These are phyloP conservation scores for Trachurus trachurus DNA, from an alignment of 2,797 vertebrate species.

Conservation along the genomic window DNA sequence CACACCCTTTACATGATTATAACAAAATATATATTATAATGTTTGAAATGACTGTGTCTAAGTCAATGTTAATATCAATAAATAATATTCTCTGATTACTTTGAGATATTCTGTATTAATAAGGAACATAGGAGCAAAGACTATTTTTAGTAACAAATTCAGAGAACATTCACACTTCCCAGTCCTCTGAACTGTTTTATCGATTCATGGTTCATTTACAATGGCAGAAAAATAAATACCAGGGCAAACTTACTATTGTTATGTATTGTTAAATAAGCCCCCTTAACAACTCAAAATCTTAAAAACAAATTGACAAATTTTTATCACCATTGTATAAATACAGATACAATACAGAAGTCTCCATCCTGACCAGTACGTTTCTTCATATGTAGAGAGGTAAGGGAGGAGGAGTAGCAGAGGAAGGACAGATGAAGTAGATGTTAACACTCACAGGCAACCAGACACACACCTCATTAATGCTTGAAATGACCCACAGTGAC, in stretches of 20 bases:
- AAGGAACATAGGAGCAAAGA: neutral
- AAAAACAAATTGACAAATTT: neutral
- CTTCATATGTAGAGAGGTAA: neutral
- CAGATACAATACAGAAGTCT: neutral
- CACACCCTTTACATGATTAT: too few relatives aligned
- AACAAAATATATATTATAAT: too few relatives aligned
- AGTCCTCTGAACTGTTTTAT: neutral
- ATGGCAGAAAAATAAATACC: neutral
- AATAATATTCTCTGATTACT: neutral
- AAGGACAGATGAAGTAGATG: neutral
- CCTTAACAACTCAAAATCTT: neutral
- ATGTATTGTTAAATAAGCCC: neutral
- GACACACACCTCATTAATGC: slow-evolving; percentile 37
- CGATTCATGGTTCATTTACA: neutral
- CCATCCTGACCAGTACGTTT: neutral
- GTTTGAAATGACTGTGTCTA: slow-evolving; percentile 1
- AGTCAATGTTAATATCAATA: neutral
- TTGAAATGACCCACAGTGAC: slow-evolving; percentile 10
- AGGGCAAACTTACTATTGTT: neutral
- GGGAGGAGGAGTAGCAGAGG: neutral
- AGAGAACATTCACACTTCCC: too few relatives aligned
- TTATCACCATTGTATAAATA: neutral
- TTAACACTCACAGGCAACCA: neutral
- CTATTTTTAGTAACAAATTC: neutral
- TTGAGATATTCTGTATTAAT: slow-evolving; percentile 11